Evolutionary conservation across 2,797 vertebrate species (phyloP).

Genomic region (Pampus argenteus): DNA sequence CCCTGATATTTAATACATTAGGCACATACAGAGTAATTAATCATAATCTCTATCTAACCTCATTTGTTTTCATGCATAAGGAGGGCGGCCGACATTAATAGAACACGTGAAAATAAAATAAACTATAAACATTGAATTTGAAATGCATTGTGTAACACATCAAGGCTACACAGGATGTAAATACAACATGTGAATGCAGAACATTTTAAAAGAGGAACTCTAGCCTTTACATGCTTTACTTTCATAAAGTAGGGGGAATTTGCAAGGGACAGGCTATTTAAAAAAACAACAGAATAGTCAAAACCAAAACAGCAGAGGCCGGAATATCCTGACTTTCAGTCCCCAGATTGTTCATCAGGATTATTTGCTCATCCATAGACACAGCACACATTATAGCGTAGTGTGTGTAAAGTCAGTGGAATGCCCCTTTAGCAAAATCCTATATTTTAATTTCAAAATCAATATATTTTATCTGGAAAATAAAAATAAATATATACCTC

Average conservation of each 20-base stretch:
- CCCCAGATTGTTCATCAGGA: too few relatives aligned
- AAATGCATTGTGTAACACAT: background rate
- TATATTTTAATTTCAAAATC: background rate
- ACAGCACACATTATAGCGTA: background rate
- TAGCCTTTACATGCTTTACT: background rate
- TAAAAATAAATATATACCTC: background rate
- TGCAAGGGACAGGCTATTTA: too few relatives aligned
- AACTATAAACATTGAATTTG: background rate
- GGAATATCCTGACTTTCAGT: too few relatives aligned
- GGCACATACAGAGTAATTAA: conserved; percentile 26
- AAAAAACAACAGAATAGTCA: background rate
- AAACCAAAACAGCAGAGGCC: conserved; percentile 10
- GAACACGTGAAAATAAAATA: background rate
- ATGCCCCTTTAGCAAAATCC: background rate
- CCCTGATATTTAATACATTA: conserved; percentile 43
- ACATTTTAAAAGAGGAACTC: too few relatives aligned
- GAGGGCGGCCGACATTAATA: background rate
- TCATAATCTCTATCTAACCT: conserved; percentile 19
- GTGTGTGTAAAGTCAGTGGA: background rate
- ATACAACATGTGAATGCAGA: too few relatives aligned
- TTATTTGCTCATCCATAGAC: background rate
- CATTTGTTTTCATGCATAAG: conserved; percentile 13
- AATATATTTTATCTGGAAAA: background rate
- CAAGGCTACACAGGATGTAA: background rate
- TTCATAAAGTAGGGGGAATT: too few relatives aligned